Evolutionary conservation across 2,888 invertebrate species (phyloP), one percentile per base, ranked within the genome.

Genomic region (Ypsolopha sequella): DNA sequence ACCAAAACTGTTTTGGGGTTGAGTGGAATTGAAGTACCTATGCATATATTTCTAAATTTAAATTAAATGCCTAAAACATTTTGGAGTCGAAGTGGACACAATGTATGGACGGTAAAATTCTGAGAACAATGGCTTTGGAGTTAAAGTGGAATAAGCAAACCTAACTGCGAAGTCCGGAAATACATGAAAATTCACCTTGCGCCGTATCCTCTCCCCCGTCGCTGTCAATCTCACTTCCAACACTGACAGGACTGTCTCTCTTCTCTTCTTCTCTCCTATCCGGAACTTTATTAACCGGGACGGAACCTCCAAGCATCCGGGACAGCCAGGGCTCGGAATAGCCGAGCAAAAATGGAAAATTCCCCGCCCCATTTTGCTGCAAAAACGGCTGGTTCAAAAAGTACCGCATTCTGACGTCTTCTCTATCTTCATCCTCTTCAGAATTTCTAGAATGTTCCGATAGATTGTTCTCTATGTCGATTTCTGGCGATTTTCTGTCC

Each of bases 181-280:
- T 43, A 33, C 13, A 6, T 1, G 6, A 0, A 33, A 10, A 62
- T 59, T 48, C 58, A 86, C 86, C 86, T 74, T 75, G 80, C 10
- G 70, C 71, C 56, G 73, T 78, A 41, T 85, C 84, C 45, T 85
- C 85, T 1, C 76, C 82, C 0, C 66, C 79, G 43, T 86, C 86
- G 58, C 85, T 85, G 39, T 86, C 87, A 36, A 71, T 62, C 45
- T 81, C 86, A 62, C 84, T 85, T 2, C 82, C 84, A 1, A 85
- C 84, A 59, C 86, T 86, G 0, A 85, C 81, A 9, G 86, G 86
- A 60, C 85, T 86, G 14, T 84, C 82, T 54, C 82, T 73, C 58
- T 80, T 80, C 51, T 80, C 76, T 48, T 74, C 76, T 46, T 77
- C 77, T 58, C 7, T 54, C 52, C 33, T 47, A 13, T 47, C 50